Evolutionary conservation across 1,140 invertebrate species (phyloP).

Genomic region (Cydia splendana): DNA sequence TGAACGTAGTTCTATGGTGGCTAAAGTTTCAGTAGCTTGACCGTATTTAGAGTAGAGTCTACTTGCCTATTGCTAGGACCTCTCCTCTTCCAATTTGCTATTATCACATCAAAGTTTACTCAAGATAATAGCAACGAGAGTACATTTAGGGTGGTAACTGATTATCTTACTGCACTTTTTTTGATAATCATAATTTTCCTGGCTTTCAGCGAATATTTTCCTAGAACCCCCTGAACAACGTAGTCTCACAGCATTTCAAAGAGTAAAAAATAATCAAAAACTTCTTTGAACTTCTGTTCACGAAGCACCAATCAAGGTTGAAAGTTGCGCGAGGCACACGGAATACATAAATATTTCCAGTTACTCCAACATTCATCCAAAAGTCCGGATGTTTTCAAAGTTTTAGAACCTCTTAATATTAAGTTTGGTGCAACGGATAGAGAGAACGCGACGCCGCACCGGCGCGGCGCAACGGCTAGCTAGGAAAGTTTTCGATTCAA

Average conservation of each 20-base stretch:
- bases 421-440: constrained; percentile 14
- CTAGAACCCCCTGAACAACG: not conserved
- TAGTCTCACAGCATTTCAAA: constrained; percentile 7
- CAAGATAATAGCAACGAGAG: not conserved
- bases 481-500: constrained; percentile 6
- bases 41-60: no score
- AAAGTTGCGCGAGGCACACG: not conserved
- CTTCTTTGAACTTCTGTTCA: not conserved
- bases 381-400: constrained; percentile 24
- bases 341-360: constrained; percentile 17
- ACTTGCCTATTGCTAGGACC: no score
- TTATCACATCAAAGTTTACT: no score
- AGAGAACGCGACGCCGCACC: not conserved
- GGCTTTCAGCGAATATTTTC: not conserved
- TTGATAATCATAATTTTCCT: not conserved
- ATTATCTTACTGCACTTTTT: not conserved
- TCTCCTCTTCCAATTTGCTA: no score
- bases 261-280: not conserved
- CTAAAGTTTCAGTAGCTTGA: no score
- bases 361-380: constrained; percentile 15
- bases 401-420: constrained; percentile 11
- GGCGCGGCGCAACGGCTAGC: not conserved
- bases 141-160: not conserved
- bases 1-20: no score
- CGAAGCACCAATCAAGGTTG: constrained; percentile 18